Percentiles rank a stretch among this genome's conserved stretches.
Evolutionary conservation across 2,113 vertebrate genomes (phyloP).

Genomic region (Rhegmatorhina hoffmannsi): DNA sequence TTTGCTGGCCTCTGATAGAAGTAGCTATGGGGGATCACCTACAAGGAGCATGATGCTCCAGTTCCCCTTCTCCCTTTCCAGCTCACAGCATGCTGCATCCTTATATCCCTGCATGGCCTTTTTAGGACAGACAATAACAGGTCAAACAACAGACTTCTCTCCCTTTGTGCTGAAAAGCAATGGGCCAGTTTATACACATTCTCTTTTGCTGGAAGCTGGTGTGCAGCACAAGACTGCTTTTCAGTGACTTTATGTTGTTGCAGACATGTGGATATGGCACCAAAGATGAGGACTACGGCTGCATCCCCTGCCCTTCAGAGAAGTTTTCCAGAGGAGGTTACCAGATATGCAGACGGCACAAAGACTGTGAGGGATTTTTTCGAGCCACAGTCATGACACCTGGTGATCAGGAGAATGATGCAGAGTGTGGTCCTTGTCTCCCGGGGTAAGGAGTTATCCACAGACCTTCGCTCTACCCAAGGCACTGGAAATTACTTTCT

Average conservation of each 20-base stretch:
- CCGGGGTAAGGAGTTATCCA: slow-evolving; percentile 81
- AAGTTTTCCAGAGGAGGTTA: slow-evolving; percentile 97
- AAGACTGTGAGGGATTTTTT: slow-evolving; percentile 93
- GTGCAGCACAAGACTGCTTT: not conserved
- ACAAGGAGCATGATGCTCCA: not conserved
- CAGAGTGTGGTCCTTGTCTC: slow-evolving; percentile 93
- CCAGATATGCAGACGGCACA: slow-evolving; percentile 95
- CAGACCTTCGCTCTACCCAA: not conserved
- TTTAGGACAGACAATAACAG: not conserved
- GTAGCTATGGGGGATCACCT: not conserved
- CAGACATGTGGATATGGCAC: slow-evolving; percentile 92
- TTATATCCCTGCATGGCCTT: not conserved
- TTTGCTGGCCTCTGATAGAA: not conserved
- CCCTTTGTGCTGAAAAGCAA: not conserved
- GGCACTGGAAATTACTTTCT: not conserved
- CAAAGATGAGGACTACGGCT: slow-evolving; percentile 92
- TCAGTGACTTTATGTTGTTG: not conserved
- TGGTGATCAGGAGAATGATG: slow-evolving; percentile 90
- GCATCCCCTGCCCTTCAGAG: slow-evolving; percentile 86
- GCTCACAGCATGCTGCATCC: rapidly evolving
- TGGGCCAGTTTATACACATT: rapidly evolving
- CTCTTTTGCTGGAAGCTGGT: not conserved
- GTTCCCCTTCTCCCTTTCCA: not conserved
- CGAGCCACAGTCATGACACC: slow-evolving; percentile 86
- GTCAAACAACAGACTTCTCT: not conserved